phyloP scores from a whole-genome alignment of 2,113 vertebrate genomes.

The Pan troglodytes region DNA sequence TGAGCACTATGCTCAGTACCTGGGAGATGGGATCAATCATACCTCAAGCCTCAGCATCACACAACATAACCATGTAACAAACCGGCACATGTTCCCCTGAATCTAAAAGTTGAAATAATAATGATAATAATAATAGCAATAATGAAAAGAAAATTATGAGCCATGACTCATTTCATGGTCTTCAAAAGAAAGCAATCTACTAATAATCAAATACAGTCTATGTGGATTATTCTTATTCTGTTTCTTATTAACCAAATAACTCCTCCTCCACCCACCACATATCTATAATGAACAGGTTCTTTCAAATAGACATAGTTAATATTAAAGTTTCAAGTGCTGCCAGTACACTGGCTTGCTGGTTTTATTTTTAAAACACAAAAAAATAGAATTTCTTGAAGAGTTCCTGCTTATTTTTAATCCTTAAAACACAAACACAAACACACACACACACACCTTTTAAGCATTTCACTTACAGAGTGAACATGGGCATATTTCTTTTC shows the following conservation, averaged over 20 bases:
- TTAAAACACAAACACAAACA: background rate
- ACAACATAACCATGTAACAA: no score
- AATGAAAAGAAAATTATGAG: background rate
- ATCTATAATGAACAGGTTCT: background rate
- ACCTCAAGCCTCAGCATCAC: no score
- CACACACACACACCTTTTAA: background rate
- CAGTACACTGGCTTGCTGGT: background rate
- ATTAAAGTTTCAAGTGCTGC: background rate
- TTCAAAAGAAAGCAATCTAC: background rate
- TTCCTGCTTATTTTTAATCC: background rate
- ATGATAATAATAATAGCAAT: no score
- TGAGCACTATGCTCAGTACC: no score
- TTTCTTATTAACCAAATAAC: background rate
- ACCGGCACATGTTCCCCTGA: no score
- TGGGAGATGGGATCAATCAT: no score
- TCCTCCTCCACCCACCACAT: background rate
- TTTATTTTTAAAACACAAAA: conserved; percentile 6
- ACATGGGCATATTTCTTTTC: background rate
- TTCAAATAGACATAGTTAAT: background rate
- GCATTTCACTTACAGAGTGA: background rate
- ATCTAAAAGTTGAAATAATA: no score
- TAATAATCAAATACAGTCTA: background rate
- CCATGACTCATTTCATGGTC: background rate
- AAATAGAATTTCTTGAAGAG: background rate
- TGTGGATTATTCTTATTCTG: background rate